phyloP scores from a whole-genome alignment of 1,140 invertebrate genomes.

The Drosophila kikkawai region DNA sequence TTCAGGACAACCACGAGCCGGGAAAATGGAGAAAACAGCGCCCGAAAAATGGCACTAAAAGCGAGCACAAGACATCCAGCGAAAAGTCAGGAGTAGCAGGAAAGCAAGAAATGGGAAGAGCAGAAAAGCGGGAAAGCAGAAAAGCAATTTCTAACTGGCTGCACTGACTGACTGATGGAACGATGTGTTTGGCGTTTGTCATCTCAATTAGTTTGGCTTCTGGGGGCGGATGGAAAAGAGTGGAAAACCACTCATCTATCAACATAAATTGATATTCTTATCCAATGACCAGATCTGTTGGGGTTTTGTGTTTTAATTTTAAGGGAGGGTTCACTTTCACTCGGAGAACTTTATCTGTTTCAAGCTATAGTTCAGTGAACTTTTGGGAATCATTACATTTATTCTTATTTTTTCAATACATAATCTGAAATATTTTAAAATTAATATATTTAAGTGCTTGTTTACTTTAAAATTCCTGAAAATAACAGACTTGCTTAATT shows the following conservation, averaged over 20 bases:
- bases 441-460: not conserved
- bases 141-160: conserved; percentile 53
- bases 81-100: conserved; percentile 14
- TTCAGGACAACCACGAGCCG: conserved; percentile 31
- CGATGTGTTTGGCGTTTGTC: conserved; percentile 57
- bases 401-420: too few relatives aligned
- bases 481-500: not conserved
- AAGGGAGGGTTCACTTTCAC: not conserved
- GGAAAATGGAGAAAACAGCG: conserved; percentile 15
- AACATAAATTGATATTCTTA: conserved; percentile 49
- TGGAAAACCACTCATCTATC: conserved; percentile 38
- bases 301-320: not conserved
- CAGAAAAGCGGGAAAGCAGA: conserved; percentile 27
- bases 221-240: conserved; percentile 22
- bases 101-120: conserved; percentile 19
- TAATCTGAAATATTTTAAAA: not conserved
- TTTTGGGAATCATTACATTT: not conserved
- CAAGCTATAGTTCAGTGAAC: conserved; percentile 6
- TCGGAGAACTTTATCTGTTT: not conserved
- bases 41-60: conserved; percentile 22
- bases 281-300: conserved; percentile 26
- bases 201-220: conserved; percentile 47
- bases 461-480: not conserved
- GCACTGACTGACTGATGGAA: conserved; percentile 52
- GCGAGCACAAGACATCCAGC: conserved; percentile 19